These are phyloP conservation scores for Corvus hawaiiensis DNA, from an alignment of 2,113 vertebrate species.

Conservation along the genomic window DNA sequence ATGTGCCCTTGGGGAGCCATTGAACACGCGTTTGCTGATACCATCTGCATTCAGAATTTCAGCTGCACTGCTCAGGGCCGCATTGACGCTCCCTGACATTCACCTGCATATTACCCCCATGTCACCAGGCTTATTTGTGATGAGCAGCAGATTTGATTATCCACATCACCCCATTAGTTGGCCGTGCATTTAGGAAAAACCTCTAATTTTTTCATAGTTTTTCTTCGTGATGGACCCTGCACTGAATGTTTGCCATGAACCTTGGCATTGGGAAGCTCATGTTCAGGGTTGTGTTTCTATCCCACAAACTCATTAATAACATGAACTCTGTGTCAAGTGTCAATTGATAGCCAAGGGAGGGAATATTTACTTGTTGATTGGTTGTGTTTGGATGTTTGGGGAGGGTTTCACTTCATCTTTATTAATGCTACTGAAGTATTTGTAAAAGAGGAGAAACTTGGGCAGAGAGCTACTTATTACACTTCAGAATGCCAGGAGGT, in stretches of 20 bases:
- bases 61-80: not conserved
- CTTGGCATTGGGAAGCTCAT: not conserved
- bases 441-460: not conserved
- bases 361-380: not conserved
- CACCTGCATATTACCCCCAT: not conserved
- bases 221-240: not conserved
- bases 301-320: not conserved
- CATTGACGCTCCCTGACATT: not conserved
- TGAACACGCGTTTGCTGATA: not conserved
- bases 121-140: not conserved
- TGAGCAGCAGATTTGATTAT: not conserved
- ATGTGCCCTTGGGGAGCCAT: not conserved
- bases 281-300: not conserved
- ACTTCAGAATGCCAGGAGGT: not conserved
- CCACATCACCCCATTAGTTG: accelerated
- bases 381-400: not conserved
- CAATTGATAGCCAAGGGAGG: not conserved
- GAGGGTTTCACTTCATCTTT: not conserved
- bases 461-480: not conserved
- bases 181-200: not conserved
- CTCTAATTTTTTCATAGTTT: not conserved
- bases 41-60: not conserved
- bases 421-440: not conserved
- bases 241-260: not conserved
- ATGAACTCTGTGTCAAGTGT: not conserved